Conservation (phyloP, 1,140 invertebrate genomes). For the Drosophila burlai region DNA sequence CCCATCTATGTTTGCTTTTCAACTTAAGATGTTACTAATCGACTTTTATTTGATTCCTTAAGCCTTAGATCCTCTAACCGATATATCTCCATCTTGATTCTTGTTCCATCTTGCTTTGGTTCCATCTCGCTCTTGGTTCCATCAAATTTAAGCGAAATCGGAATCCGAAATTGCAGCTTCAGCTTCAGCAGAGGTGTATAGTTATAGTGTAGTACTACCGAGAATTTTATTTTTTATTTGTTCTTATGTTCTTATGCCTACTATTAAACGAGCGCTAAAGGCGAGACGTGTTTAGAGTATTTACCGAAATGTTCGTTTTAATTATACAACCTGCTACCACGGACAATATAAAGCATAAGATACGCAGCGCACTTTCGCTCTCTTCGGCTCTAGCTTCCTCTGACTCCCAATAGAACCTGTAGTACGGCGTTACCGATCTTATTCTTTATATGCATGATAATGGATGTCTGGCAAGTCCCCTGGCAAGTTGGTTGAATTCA, state of each 20-base stretch:
- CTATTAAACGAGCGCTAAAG: conserved; percentile 42
- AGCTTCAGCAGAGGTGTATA: background rate
- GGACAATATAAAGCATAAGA: conserved; percentile 2
- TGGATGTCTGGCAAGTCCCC: conserved; percentile 10
- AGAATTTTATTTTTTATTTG: conserved; percentile 43
- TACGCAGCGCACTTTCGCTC: background rate
- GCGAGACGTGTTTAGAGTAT: conserved; percentile 49
- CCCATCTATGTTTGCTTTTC: background rate
- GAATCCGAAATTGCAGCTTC: background rate
- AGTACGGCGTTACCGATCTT: background rate
- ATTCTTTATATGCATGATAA: background rate
- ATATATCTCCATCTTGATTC: background rate
- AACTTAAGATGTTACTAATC: background rate
- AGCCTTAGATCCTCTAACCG: background rate
- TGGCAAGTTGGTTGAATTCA: background rate
- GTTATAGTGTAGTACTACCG: conserved; percentile 25
- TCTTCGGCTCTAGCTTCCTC: background rate
- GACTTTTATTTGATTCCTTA: background rate
- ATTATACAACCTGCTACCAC: conserved; percentile 3
- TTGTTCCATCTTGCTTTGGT: background rate
- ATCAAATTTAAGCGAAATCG: conserved; percentile 16
- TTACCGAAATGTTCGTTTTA: conserved; percentile 35
- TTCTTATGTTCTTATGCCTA: conserved; percentile 33
- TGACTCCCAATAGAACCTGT: background rate
- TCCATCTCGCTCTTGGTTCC: background rate